Evolutionary conservation across 2,797 vertebrate species (phyloP).

Genomic region (Lepilemur septentrionalis): DNA sequence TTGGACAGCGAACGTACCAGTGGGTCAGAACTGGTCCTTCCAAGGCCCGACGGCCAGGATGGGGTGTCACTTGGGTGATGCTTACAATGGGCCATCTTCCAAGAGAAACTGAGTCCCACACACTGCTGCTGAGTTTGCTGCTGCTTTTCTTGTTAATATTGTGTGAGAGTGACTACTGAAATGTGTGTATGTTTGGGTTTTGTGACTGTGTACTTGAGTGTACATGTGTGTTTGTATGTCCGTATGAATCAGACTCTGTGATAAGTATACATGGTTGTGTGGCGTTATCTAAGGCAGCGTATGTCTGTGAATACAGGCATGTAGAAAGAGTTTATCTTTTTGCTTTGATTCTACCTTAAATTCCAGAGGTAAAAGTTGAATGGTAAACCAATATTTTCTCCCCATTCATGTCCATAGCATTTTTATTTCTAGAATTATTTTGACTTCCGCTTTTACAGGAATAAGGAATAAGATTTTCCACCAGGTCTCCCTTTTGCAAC

Average conservation of each 20-base stretch:
- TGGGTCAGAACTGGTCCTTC: neutral
- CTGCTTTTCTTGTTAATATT: neutral
- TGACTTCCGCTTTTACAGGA: neutral
- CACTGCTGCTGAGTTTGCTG: neutral
- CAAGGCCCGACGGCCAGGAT: neutral
- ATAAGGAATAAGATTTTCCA: constrained; percentile 23
- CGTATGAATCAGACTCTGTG: neutral
- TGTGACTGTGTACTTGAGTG: neutral
- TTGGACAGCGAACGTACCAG: neutral
- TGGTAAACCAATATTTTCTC: neutral
- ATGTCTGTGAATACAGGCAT: neutral
- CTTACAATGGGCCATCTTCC: neutral
- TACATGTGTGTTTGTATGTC: neutral
- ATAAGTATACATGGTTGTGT: neutral
- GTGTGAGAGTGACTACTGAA: neutral
- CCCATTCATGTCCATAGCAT: neutral
- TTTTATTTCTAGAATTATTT: constrained; percentile 40
- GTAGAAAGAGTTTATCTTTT: neutral
- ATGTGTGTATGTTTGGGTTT: neutral
- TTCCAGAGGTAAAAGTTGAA: constrained; percentile 23
- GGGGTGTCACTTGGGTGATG: neutral
- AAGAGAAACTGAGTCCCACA: neutral
- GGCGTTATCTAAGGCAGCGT: neutral
- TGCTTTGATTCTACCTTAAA: constrained; percentile 7
- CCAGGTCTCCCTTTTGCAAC: neutral